These are phyloP conservation scores for Eristalis pertinax DNA, from an alignment of 2,888 invertebrate species.

Conservation along the genomic window DNA sequence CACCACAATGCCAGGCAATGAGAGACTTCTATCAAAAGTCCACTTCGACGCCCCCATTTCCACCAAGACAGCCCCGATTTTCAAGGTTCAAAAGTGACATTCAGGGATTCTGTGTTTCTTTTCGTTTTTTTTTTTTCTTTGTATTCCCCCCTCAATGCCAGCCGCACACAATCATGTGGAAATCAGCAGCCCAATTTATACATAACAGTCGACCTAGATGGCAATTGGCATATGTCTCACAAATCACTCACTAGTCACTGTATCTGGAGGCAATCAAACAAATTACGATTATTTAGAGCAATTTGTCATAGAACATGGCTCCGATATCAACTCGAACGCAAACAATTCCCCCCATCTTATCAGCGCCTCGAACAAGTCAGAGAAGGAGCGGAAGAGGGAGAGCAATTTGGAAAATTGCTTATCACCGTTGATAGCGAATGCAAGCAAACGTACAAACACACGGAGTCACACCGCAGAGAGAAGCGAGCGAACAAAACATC, in stretches of 20 bases:
- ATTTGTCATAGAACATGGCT: slow-evolving; percentile 66
- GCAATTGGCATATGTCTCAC: slow-evolving; percentile 62
- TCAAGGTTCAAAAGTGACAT: background rate
- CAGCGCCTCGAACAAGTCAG: slow-evolving; percentile 14
- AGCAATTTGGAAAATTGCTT: slow-evolving; percentile 63
- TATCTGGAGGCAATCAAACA: slow-evolving; percentile 62
- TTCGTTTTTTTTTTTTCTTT: no score
- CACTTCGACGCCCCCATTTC: background rate
- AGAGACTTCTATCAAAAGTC: background rate
- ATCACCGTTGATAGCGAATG: slow-evolving; percentile 55
- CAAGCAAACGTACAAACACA: slow-evolving; percentile 8
- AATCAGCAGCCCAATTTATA: background rate
- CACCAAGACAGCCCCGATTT: background rate
- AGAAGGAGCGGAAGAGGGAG: background rate
- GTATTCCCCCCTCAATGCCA: background rate
- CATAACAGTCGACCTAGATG: slow-evolving; percentile 38
- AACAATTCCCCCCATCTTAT: slow-evolving; percentile 53
- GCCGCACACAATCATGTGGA: slow-evolving; percentile 34
- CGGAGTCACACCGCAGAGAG: background rate
- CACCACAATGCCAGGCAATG: background rate
- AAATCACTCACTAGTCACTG: slow-evolving; percentile 46
- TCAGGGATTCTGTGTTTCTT: no score
- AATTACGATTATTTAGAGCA: slow-evolving; percentile 68
- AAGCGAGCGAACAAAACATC: slow-evolving; percentile 29
- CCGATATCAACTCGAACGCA: slow-evolving; percentile 58